A percentile compares a stretch with the other conserved stretches of the same genome.
Conservation (phyloP, 2,888 invertebrate genomes). For the Pocota personata region DNA sequence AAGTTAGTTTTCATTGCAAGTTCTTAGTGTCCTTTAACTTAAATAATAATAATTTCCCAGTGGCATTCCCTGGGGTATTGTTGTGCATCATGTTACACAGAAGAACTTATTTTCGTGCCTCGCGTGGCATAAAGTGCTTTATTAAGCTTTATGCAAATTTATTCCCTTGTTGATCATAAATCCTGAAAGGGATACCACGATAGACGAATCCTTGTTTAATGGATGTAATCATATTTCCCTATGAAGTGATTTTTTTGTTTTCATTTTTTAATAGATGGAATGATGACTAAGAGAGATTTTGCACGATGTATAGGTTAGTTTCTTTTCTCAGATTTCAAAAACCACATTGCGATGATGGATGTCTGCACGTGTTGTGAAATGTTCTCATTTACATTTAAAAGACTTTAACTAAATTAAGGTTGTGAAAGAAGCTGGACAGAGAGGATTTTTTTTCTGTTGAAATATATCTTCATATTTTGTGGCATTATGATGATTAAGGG, state of each 20-base stretch:
- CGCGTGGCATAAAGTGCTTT: conserved; percentile 26
- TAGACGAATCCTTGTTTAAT: conserved; percentile 39
- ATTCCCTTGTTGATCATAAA: conserved; percentile 45
- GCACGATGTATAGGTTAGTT: not conserved
- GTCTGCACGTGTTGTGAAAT: conserved; percentile 26
- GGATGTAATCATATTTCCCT: conserved; percentile 35
- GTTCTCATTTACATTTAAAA: conserved; percentile 24
- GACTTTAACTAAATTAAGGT: conserved; percentile 7
- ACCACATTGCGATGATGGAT: conserved; percentile 26
- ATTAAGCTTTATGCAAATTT: conserved; percentile 41
- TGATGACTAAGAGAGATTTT: not conserved
- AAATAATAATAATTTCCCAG: not conserved
- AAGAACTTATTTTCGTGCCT: not conserved
- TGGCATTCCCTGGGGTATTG: too few relatives aligned
- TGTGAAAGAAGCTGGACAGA: not conserved
- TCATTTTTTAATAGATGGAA: not conserved
- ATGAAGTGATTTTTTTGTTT: not conserved
- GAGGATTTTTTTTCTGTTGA: not conserved
- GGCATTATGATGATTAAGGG: not conserved
- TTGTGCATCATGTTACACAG: not conserved
- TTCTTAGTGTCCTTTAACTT: not conserved
- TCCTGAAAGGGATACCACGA: conserved; percentile 29
- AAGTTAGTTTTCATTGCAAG: not conserved
- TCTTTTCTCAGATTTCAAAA: not conserved
- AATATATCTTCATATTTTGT: not conserved